Conservation (phyloP, 2,797 vertebrate species). For the Hoplostethus mediterraneus region DNA sequence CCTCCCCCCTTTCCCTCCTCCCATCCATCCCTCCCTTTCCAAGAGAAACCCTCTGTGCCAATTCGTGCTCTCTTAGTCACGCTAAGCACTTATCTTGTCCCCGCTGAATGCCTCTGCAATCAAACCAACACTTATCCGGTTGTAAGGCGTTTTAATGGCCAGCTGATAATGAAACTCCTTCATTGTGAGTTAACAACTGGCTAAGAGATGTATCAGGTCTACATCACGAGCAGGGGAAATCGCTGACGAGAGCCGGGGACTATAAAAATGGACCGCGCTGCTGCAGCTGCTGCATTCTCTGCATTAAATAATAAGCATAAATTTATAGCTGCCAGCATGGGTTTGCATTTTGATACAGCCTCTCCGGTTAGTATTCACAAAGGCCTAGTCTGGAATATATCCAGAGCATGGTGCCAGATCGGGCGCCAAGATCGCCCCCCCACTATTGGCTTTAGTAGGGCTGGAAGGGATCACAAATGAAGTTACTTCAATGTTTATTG, state of each 20-base stretch:
- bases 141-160: slow-evolving; percentile 77
- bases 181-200: slow-evolving; percentile 77
- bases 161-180: slow-evolving; percentile 78
- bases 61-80: slow-evolving; percentile 82
- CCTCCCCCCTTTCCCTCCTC: slow-evolving; percentile 49
- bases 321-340: slow-evolving; percentile 12
- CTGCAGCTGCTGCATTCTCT: slow-evolving; percentile 40
- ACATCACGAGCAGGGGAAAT: slow-evolving; percentile 47
- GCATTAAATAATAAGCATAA: slow-evolving; percentile 49
- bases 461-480: no score
- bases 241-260: slow-evolving; percentile 49
- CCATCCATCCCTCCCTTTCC: slow-evolving; percentile 70
- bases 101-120: slow-evolving; percentile 79
- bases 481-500: no score
- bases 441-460: neutral
- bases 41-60: slow-evolving; percentile 73
- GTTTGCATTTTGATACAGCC: slow-evolving; percentile 39
- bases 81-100: slow-evolving; percentile 81
- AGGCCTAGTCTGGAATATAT: slow-evolving; percentile 27
- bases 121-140: slow-evolving; percentile 83
- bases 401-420: slow-evolving; percentile 11
- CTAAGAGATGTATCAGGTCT: slow-evolving; percentile 66
- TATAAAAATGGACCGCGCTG: slow-evolving; percentile 19
- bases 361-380: slow-evolving; percentile 32
- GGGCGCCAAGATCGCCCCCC: neutral